Base-by-base conservation (phyloP, 2,888 invertebrate genomes). In the Listrodromus nycthemerus region DNA sequence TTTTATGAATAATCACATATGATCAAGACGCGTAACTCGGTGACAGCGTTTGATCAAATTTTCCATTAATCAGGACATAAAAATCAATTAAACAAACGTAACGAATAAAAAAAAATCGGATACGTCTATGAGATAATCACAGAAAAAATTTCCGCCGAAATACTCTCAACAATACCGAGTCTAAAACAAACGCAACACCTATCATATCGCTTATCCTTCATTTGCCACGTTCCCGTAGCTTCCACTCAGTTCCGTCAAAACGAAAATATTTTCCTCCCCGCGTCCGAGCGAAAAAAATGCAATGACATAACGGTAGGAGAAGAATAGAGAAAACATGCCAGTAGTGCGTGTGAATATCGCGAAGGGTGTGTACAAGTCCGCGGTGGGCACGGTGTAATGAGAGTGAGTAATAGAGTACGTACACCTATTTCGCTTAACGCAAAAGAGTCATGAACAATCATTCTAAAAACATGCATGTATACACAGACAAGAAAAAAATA, bases 341-440 rank as follows among this genome's bases (percentile, higher is more conserved):
- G 10, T 65, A 0, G 50, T 74, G 27, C 50, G 65, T 27, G 81
- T 78, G 74, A 81, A 80, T 21, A 52, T 80, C 37, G 48, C 37
- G 41, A 58, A 66, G 52, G 74, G 81, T 81, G 76, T 83, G 52
- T 50, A 27, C 24, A n/a, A 21, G 19, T 33, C 24, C 50, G 63
- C 52, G 74, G 74, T 84, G 84, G 66, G 84, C 81, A 84, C 70
- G 65, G 50, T 63, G 50, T 50, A 52, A 77, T 81, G 74, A 77
- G 77, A 84, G 77, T 78, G 83, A 74, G 65, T 73, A 71, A 45
- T 41, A 71, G 58, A 73, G 78, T 48, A 27, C 27, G 65, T 65
- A 66, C 71, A 66, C 52, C 55, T 69, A 73, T 24, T 24, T 65
- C 73, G 48, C 50, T 19, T 65, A 78, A 84, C 65, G 71, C 58